Evolutionary conservation across 2,888 invertebrate genomes (phyloP), one percentile per base, ranked within the genome.

Genomic region (Lucinisca nassula): DNA sequence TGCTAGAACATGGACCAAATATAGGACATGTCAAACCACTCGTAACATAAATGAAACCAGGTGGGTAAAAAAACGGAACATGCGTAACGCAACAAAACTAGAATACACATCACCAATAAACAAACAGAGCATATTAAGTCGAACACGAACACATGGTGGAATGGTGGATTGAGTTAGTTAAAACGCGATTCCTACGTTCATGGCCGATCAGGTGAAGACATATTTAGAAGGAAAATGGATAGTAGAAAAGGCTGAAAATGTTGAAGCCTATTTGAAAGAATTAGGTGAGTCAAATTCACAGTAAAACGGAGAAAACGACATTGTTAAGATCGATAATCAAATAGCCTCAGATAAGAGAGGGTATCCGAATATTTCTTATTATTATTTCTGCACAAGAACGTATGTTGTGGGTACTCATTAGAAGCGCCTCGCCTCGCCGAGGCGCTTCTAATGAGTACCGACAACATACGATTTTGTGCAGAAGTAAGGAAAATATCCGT

Each of bases 61-160:
- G 67, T 67, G 35, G 67, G 67, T 67, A 67, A 67, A 67, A 67
- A 67, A 67, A 35, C 35, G 67, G 67, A 67, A 67, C 67, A 67
- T 67, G 67, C 67, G 30, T 35, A 35, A 58, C 24, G 35, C 35
- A 67, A 67, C 35, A 67, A 67, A 67, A 67, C 67, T 67, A 30
- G 32, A 67, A 10, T 67, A 67, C 67, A 67, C 61, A 61, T 61
- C 35, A 67, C 32, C 67, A 67, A 24, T 67, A 67, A 67, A 67
- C 67, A 67, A 67, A 21, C n/a, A 55, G 3, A n/a, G 55, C 55
- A 55, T 55, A 55, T 21, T 17, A 55, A 55, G 61, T 61, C 30
- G 61, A 32, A 67, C 67, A 67, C 21, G 21, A 32, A 35, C 67
- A 67, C 67, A 67, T 35, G 17, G 17, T 12, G 45, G 17, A n/a